These are phyloP conservation scores for Drosophila incognita DNA, from an alignment of 2,888 invertebrate species.

Conservation along the genomic window DNA sequence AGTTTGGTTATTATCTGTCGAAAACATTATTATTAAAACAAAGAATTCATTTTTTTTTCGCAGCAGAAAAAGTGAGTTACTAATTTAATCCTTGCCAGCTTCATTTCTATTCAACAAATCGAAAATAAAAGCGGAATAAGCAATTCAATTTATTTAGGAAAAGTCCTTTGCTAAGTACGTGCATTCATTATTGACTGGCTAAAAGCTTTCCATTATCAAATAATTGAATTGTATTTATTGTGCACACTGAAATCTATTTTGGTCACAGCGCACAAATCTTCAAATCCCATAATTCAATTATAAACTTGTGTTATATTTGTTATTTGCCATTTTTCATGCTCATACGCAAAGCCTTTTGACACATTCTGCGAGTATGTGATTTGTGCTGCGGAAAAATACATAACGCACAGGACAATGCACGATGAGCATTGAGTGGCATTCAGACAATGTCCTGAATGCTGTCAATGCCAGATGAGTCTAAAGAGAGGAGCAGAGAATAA, in stretches of 20 bases:
- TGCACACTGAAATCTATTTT: slow-evolving; percentile 30
- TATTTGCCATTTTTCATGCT: slow-evolving; percentile 17
- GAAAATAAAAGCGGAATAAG: neutral
- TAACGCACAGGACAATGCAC: slow-evolving; percentile 40
- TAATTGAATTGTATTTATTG: slow-evolving; percentile 44
- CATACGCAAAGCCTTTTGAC: slow-evolving; percentile 34
- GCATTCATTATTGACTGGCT: slow-evolving; percentile 17
- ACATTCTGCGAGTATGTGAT: slow-evolving; percentile 37
- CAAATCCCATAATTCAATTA: slow-evolving; percentile 52
- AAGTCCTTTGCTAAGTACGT: neutral
- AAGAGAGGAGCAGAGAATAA: slow-evolving; percentile 19
- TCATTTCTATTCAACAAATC: neutral
- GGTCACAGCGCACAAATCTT: slow-evolving; percentile 19
- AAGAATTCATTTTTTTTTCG: neutral
- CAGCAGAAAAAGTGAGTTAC: neutral
- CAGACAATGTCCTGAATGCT: slow-evolving; percentile 39
- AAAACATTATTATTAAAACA: neutral
- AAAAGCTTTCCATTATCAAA: slow-evolving; percentile 34
- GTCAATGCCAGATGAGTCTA: slow-evolving; percentile 27
- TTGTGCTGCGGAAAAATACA: slow-evolving; percentile 36
- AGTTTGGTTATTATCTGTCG: neutral
- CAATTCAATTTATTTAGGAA: slow-evolving; percentile 4
- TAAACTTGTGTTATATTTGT: slow-evolving; percentile 37
- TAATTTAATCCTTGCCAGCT: neutral
- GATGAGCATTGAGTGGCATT: slow-evolving; percentile 37